Conservation (phyloP, 2,888 invertebrate genomes). For the Drosophila austrosaltans region DNA sequence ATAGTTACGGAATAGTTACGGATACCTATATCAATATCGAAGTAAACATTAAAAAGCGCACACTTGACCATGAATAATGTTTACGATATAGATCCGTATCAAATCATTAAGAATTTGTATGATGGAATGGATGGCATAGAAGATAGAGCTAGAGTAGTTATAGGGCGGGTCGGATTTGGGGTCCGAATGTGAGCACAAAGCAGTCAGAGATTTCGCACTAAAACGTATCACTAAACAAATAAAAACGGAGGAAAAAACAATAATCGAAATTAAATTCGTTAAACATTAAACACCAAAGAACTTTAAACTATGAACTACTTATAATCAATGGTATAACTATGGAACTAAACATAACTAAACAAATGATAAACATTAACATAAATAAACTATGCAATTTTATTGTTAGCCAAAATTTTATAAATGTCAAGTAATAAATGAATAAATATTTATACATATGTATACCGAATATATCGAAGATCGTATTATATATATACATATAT, state of each 20-base stretch:
- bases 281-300: slow-evolving; percentile 55
- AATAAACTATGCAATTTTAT: slow-evolving; percentile 75
- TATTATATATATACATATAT: slow-evolving; percentile 36
- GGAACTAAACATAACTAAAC: slow-evolving; percentile 55
- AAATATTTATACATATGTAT: slow-evolving; percentile 60
- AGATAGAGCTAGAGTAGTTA: slow-evolving; percentile 29
- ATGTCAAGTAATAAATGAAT: slow-evolving; percentile 68
- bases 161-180: slow-evolving; percentile 20
- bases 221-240: slow-evolving; percentile 69
- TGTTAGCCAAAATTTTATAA: slow-evolving; percentile 80
- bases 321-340: slow-evolving; percentile 46
- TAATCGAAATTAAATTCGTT: slow-evolving; percentile 64
- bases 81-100: slow-evolving; percentile 27
- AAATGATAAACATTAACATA: slow-evolving; percentile 33
- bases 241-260: slow-evolving; percentile 54
- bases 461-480: slow-evolving; percentile 45
- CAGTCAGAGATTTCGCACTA: slow-evolving; percentile 69
- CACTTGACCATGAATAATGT: slow-evolving; percentile 58
- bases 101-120: not conserved
- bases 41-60: slow-evolving; percentile 41
- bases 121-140: slow-evolving; percentile 32
- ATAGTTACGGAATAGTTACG: slow-evolving; percentile 26
- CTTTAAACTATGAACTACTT: slow-evolving; percentile 50
- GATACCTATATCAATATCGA: slow-evolving; percentile 15
- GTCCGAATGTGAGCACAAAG: slow-evolving; percentile 44